These are phyloP conservation scores for Plumapathes pennacea DNA, from an alignment of 92 coral and sea anemone species.

Conservation along the genomic window DNA sequence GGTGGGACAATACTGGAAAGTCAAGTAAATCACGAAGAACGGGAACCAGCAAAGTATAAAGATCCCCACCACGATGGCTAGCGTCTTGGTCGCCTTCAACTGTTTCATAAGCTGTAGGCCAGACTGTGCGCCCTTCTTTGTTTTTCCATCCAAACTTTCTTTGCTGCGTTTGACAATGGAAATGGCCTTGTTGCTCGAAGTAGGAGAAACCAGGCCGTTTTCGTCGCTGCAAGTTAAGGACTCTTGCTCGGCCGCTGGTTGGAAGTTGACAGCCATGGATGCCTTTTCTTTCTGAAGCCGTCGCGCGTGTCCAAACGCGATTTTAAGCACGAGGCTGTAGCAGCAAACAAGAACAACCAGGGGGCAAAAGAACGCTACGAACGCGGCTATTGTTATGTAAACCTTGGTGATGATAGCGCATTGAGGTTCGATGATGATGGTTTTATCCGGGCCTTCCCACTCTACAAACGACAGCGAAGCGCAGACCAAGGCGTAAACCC, in stretches of 20 bases:
- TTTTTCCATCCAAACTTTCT: slow-evolving; percentile 11
- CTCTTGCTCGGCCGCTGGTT: slow-evolving; percentile 40
- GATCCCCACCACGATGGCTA: slow-evolving; percentile 92
- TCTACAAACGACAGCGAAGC: slow-evolving; percentile 78
- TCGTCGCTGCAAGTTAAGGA: slow-evolving; percentile 50
- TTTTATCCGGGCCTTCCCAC: slow-evolving; percentile 64
- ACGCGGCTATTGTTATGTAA: slow-evolving; percentile 79
- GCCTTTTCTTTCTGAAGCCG: slow-evolving; percentile 75
- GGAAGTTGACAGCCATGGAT: slow-evolving; percentile 76
- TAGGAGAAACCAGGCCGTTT: too few relatives aligned
- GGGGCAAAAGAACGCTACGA: slow-evolving; percentile 86
- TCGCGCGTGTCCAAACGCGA: slow-evolving; percentile 87
- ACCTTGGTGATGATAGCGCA: slow-evolving; percentile 72
- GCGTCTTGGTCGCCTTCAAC: slow-evolving; percentile 93
- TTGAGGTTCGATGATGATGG: slow-evolving; percentile 42
- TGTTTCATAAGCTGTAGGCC: slow-evolving; percentile 78
- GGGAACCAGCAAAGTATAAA: slow-evolving; percentile 93
- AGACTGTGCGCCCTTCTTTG: slow-evolving; percentile 49
- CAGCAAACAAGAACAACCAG: slow-evolving; percentile 67
- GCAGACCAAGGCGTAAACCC: slow-evolving; percentile 73
- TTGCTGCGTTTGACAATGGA: slow-evolving; percentile 22
- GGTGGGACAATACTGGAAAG: slow-evolving; percentile 68
- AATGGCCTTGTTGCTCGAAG: slow-evolving; percentile 20
- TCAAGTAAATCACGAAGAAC: slow-evolving; percentile 84
- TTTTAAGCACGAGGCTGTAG: slow-evolving; percentile 81